Conservation (phyloP, 2,797 vertebrate species). For the Sparus aurata region DNA sequence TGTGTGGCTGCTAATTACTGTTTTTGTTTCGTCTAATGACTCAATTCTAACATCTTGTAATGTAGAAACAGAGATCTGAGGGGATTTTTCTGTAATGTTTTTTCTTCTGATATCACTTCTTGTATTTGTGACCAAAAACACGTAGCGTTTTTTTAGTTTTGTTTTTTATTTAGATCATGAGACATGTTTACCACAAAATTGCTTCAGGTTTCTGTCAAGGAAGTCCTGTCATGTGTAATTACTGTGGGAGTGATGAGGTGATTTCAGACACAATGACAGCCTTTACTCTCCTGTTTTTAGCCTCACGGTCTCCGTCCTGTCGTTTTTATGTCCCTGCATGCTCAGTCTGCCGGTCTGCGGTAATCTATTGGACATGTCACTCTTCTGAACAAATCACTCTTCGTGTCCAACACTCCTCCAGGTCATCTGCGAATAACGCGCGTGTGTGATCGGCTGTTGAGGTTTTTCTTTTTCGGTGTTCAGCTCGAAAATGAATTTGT, state of each 20-base stretch:
- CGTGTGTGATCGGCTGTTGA: constrained; percentile 18
- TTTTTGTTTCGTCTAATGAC: not conserved
- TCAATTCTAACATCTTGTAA: not conserved
- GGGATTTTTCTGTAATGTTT: not conserved
- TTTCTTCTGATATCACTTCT: not conserved
- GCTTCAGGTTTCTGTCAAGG: constrained; percentile 15
- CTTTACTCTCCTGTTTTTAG: constrained; percentile 27
- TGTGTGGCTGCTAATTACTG: constrained; percentile 38
- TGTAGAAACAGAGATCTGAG: not conserved
- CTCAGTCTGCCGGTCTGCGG: constrained; percentile 31
- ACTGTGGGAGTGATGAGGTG: constrained; percentile 51
- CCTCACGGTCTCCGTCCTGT: constrained; percentile 11
- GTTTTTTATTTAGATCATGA: not conserved
- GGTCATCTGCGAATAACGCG: constrained; percentile 45
- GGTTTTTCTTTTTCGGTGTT: not conserved
- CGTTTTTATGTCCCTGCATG: constrained; percentile 46
- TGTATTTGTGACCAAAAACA: constrained; percentile 8
- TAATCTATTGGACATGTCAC: constrained; percentile 69
- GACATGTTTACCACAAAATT: not conserved
- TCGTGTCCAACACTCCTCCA: constrained; percentile 50
- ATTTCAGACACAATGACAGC: constrained; percentile 53
- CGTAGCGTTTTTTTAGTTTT: not conserved
- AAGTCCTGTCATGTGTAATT: constrained; percentile 59
- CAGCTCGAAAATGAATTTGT: constrained; percentile 31
- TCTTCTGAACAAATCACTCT: constrained; percentile 67